Base-by-base conservation (phyloP, 2,797 vertebrate species). In the Macropus fuliginosus region DNA sequence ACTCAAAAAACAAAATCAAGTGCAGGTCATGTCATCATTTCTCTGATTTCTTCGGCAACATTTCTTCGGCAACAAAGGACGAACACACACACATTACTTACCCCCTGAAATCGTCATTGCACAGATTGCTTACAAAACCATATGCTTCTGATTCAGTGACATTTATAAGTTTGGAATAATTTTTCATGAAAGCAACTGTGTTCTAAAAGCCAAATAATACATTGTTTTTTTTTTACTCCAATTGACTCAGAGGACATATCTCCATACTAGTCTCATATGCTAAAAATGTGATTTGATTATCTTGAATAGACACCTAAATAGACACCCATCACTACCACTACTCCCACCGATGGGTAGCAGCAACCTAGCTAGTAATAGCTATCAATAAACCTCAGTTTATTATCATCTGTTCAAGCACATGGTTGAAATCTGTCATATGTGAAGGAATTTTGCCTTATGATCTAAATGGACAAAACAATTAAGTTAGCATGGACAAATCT, bases 141-240 rank as follows among this genome's bases (percentile, higher is more conserved):
- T 14, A 52, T 27, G 56, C 11, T 46, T 94, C 81, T 96, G 93
- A 96, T 92, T 95, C 92, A 94, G 52, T 91, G 89, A 96, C 87
- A 95, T 95, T 96, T 66, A 92, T 93, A 93, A 95, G 55, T 92
- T 95, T 54, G 62, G 55, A 90, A 46, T 50, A 91, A 66, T 92
- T 96, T 93, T 96, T 97, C 95, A 31, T 90, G 50, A 97, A 93
- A 96, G 94, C 89, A 92, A 91, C 93, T 92, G 92, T 93, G 66
- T 92, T 93, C 95, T 56, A 93, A 59, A 91, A 96, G 54, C 52
- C 94, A 91, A 96, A 93, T 56, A 54, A 24, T 34, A 87, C 40
- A 31, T 92, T 66, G n/a, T n/a, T n/a, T 54, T 54, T 90, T 92
- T 94, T 59, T 66, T n/a, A 50, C 94, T 62, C 16, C 55, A 56